Percentiles rank a stretch among this genome's conserved stretches.
Evolutionary conservation across 2,113 vertebrate genomes (phyloP).

Genomic region (Podarcis cretensis): DNA sequence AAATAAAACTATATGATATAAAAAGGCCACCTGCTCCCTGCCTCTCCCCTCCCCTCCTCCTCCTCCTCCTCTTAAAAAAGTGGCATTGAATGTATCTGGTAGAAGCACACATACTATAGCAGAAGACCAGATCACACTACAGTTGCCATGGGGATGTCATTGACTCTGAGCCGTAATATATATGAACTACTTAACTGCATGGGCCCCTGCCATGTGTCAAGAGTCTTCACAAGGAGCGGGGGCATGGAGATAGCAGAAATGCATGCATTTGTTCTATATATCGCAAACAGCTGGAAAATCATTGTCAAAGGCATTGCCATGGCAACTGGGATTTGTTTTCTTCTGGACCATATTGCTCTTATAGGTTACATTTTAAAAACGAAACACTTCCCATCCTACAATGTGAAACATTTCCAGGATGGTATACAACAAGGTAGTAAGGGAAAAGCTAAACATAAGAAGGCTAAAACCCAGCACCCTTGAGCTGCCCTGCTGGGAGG

Average conservation of each 20-base stretch:
- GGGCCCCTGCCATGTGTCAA: neutral
- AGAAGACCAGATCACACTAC: slow-evolving; percentile 9
- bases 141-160: neutral
- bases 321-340: neutral
- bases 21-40: no score
- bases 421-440: neutral
- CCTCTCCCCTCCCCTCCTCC: no score
- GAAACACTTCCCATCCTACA: neutral
- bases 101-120: neutral
- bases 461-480: neutral
- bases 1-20: no score
- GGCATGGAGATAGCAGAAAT: neutral
- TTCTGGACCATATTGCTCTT: neutral
- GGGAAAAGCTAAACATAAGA: neutral
- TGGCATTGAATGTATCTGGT: neutral
- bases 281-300: neutral
- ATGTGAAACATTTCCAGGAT: neutral
- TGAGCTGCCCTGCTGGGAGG: no score
- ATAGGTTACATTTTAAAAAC: neutral
- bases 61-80: neutral
- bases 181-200: neutral
- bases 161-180: neutral
- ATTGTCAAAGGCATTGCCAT: neutral
- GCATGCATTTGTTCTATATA: neutral
- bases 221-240: neutral